Evolutionary conservation across 2,113 vertebrate species (phyloP), one percentile per base, ranked within the genome.

Genomic region (Corythaeola cristata): DNA sequence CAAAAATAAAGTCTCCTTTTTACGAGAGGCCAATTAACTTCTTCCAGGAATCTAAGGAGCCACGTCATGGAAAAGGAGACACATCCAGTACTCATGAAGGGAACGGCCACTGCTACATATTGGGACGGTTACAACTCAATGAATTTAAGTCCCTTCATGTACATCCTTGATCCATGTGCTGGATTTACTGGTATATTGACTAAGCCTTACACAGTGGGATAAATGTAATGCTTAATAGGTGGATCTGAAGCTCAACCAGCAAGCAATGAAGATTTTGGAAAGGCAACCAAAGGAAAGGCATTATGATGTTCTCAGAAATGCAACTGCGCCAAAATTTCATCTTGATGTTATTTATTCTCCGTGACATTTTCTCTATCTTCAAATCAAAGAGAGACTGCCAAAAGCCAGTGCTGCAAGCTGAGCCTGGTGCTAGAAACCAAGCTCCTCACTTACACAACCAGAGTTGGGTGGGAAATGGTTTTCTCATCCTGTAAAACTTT

Each of bases 361-460:
- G 8, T 87, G 93, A 89, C 86, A 96, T 92, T 90, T 95, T 84
- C 91, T 89, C 72, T 22, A 18, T 59, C 93, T 79, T 55, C 80
- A 73, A 76, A 90, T 52, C 89, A 64, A 30, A 72, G 60, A 26
- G 35, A 52, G 14, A n/a, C 50, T 96, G 91, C 89, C 95, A 95
- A 86, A 79, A 77, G 76, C 56, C 60, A 69, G 66, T 0, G 24
- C 81, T 53, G 76, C 1, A 13, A 59, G 80, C 32, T 33, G 41
- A 90, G 62, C n/a, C 59, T 41, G 59, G 21, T 22, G 83, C 58
- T 79, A 41, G 63, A 13, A 88, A 80, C 3, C 2, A 1, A n/a
- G 74, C 74, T 94, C 85, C 64, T 69, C 63, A 8, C 60, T 50
- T 9, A 11, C 59, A 44, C 77, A 72, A 16, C 39, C 9, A 52